Base-by-base conservation (phyloP, 2,113 vertebrate genomes). In the Hepsetus odoe region DNA sequence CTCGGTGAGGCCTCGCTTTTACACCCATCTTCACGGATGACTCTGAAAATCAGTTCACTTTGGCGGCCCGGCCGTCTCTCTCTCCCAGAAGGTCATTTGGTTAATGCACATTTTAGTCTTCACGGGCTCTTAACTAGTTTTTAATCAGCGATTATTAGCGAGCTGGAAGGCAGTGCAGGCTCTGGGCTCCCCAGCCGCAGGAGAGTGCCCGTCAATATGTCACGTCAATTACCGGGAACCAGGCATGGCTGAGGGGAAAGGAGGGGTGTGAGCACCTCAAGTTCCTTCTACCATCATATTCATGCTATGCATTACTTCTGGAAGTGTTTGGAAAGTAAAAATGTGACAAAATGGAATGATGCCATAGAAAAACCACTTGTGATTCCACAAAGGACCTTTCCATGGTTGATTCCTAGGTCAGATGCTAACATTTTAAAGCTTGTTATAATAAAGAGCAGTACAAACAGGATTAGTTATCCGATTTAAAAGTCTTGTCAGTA, bases 61-160 rank as follows among this genome's bases (percentile, higher is more conserved):
- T 83, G 88, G 86, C 82, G 80, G 16, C 28, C 0, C 33, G 81
- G 78, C 86, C 87, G 85, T 73, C 69, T 87, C 62, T 79, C 84
- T 73, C 13, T 86, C 91, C 86, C 2, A 28, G 86, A 93, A 92
- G 95, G 95, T 94, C 92, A 82, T 91, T 92, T 78, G 89, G 94
- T 95, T 96, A 96, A 95, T 94, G 92, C 92, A 90, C 83, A 82
- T 94, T 95, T 93, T 92, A 90, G 92, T 93, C 95, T 93, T 94
- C 94, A 91, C 93, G 91, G 95, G 91, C 92, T 94, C 91, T 92
- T 94, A 96, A 97, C 93, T 93, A 86, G 92, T 92, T 97, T 95
- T 96, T 96, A 97, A 97, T 96, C 94, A 95, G 94, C 81, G 88
- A 91, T 96, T 95, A 97, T 94, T 90, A 93, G 92, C 61, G 86